A percentile compares a stretch with the other conserved stretches of the same genome.
phyloP scores from a whole-genome alignment of 35 echinoderm and acorn worm species.

The Holothuria glaberrima region DNA sequence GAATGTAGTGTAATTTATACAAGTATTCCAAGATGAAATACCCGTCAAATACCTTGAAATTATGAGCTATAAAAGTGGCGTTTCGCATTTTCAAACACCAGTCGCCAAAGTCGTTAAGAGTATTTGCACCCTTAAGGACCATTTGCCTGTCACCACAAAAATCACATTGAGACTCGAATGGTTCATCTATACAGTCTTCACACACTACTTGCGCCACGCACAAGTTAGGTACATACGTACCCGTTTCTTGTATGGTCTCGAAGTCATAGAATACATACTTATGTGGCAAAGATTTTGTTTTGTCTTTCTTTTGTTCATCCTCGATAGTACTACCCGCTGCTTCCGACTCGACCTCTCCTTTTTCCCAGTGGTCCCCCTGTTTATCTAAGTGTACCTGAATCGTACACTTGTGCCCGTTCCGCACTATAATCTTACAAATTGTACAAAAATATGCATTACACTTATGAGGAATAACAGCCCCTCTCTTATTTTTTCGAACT shows the following conservation, averaged over 20 bases:
- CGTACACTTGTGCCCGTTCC: conserved; percentile 46
- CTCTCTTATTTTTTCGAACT: conserved; percentile 37
- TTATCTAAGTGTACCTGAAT: conserved; percentile 38
- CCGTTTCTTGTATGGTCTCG: conserved; percentile 28
- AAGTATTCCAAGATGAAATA: conserved; percentile 63
- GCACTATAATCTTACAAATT: conserved; percentile 35
- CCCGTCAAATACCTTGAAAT: conserved; percentile 56
- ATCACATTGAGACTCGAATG: conserved; percentile 25
- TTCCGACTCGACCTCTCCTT: conserved; percentile 13
- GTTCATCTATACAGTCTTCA: no score
- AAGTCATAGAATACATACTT: conserved; percentile 33
- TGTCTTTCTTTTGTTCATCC: neutral
- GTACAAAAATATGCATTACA: conserved; percentile 52
- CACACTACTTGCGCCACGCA: conserved; percentile 73
- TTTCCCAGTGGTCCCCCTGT: conserved; percentile 15
- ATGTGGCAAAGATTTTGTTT: conserved; percentile 31
- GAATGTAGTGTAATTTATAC: conserved; percentile 58
- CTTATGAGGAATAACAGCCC: conserved; percentile 38
- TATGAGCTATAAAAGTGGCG: conserved; percentile 70
- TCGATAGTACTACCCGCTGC: neutral
- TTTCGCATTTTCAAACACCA: conserved; percentile 46
- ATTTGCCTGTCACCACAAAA: conserved; percentile 59
- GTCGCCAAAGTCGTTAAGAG: conserved; percentile 50
- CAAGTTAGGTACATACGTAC: conserved; percentile 57
- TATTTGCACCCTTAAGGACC: conserved; percentile 57